Base-by-base conservation (phyloP, 2,888 invertebrate genomes). In the Acronicta aceris region DNA sequence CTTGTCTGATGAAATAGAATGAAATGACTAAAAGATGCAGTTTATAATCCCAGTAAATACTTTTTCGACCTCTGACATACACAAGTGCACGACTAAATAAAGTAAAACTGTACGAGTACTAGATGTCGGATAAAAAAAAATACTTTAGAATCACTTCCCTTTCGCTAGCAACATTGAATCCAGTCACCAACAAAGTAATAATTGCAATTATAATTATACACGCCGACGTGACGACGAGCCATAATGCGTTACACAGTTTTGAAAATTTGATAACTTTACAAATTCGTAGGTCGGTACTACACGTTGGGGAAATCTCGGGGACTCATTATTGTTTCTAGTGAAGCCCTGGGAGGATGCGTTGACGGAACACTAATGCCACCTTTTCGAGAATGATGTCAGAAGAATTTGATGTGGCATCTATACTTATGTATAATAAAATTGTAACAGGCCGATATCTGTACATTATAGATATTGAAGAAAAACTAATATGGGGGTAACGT, bases 221-320 rank as follows among this genome's bases (percentile, higher is more conserved):
- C 67, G 78, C 62, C 67, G 48, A 65, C 65, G 82, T 82, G 85
- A 83, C 80, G 76, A 71, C 65, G 66, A 70, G 66, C 57, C 74
- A 61, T 91, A 91, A 92, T 90, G 93, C 90, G 92, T 92, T 88
- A 89, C 81, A 83, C 90, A 90, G 93, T 92, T 94, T 91, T 94
- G 93, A 93, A 94, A 94, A 91, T 94, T 94, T 94, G 92, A 94
- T 94, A 94, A 94, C 89, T 94, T 94, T 92, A 91, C 91, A 89
- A 93, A 93, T 93, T 90, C 88, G 89, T 90, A 90, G 92, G 93
- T 86, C 83, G 85, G 61, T 84, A 93, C 85, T 85, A 92, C 83
- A 89, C 94, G 89, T 91, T 89, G 81, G 94, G 94, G 94, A 94
- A 94, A 94, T 94, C 93, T 93, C 87, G 48, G 74, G 78, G 76